A percentile compares a stretch with the other conserved stretches of the same genome.
phyloP scores from a whole-genome alignment of 2,888 invertebrate species.

The Aspidapion aeneum region DNA sequence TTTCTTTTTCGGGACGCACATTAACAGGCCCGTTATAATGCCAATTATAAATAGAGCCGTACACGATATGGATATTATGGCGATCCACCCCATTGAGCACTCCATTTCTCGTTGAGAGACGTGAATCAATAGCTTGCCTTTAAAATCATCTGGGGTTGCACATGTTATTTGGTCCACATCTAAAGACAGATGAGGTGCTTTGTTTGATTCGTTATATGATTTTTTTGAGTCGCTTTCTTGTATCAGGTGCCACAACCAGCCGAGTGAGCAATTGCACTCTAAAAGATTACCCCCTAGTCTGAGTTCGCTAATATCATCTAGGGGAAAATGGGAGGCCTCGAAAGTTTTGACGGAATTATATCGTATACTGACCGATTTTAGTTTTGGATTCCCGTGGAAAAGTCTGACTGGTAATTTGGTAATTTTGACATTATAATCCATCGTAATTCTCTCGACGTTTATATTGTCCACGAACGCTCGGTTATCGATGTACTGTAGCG shows the following conservation, averaged over 20 bases:
- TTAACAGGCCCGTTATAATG: constrained; percentile 39
- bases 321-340: constrained; percentile 77
- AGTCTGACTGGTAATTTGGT: constrained; percentile 73
- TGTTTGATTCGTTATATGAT: constrained; percentile 38
- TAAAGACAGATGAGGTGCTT: constrained; percentile 44
- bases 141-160: constrained; percentile 56
- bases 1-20: constrained; percentile 37
- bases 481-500: constrained; percentile 67
- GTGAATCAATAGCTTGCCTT: constrained; percentile 52
- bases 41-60: constrained; percentile 38
- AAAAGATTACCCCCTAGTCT: constrained; percentile 80
- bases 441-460: constrained; percentile 70
- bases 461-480: constrained; percentile 83
- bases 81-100: constrained; percentile 60
- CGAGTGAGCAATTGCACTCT: constrained; percentile 80
- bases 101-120: constrained; percentile 61
- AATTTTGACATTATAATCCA: constrained; percentile 75
- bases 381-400: constrained; percentile 78
- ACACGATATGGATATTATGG: constrained; percentile 54
- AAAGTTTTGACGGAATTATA: constrained; percentile 72
- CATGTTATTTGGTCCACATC: constrained; percentile 59
- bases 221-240: constrained; percentile 38
- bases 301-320: constrained; percentile 71
- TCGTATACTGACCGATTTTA: constrained; percentile 71
- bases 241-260: constrained; percentile 80